Base-by-base conservation (phyloP, 2,888 invertebrate species). In the Belgica antarctica region DNA sequence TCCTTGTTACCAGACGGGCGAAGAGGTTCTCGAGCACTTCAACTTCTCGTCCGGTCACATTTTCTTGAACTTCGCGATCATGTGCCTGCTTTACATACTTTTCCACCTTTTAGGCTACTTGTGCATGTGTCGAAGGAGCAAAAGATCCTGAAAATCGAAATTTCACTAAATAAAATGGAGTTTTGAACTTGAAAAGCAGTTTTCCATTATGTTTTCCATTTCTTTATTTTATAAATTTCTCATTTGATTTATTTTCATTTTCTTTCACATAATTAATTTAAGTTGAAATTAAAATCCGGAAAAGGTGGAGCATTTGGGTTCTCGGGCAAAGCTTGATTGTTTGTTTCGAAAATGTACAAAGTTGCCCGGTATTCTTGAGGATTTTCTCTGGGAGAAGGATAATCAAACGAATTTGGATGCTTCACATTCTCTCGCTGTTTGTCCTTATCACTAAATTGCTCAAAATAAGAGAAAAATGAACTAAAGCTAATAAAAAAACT, bases 61-160 rank as follows among this genome's bases (percentile, higher is more conserved):
- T 34, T 83, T 84, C 79, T 77, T 80, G 1, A 88, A 93, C 78
- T 81, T 92, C 61, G 75, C 84, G 71, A 85, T 87, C 1, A 86
- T 93, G 80, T 73, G 86, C 59, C 76, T 83, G 5, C 81, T 92
- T 1, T 89, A 88, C 76, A 75, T 86, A 27, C 75, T 80, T 52
- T 92, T 93, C 79, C 90, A 93, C 77, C 74, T 86, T 5, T 77
- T 91, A 15, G 92, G 87, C 0, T 87, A 87, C 72, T 74, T 87
- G 0, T 89, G 87, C 65, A 81, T 93, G 1, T 83, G 86, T 79
- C 82, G 84, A 63, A 82, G 87, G 62, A 84, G 85, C 1, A 82
- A 83, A 22, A 22, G 19, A 65, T 46, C 10, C 24, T 41, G 10
- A 66, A 63, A 41, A 36, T 12, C 4, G 2, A 52, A 22, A 63